These are phyloP conservation scores for Ernsta delagoae DNA, from an alignment of 2,888 invertebrate species.

Conservation along the genomic window DNA sequence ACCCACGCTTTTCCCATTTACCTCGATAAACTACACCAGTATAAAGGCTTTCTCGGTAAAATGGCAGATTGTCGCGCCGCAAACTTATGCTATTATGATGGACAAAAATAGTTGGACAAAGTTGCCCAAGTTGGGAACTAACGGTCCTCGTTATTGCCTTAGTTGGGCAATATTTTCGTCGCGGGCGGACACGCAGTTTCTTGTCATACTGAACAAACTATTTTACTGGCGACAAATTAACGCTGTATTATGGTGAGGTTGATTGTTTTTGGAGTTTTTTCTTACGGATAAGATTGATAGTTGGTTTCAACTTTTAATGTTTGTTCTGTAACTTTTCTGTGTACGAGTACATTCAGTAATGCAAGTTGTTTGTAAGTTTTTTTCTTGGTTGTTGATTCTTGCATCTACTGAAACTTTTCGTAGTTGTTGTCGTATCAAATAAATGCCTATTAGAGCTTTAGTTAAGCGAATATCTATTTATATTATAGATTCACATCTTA, in stretches of 20 bases:
- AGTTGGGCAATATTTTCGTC: constrained; percentile 80
- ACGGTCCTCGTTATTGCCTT: constrained; percentile 78
- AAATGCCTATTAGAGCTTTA: too few relatives aligned
- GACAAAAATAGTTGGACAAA: constrained; percentile 78
- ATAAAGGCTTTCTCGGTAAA: constrained; percentile 51
- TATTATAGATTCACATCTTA: too few relatives aligned
- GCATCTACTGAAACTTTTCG: not conserved
- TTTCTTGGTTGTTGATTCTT: not conserved
- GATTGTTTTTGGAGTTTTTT: constrained; percentile 22
- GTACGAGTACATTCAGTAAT: not conserved
- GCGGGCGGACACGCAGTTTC: constrained; percentile 62
- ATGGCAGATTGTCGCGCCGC: constrained; percentile 63
- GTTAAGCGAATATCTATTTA: too few relatives aligned
- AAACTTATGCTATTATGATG: constrained; percentile 80
- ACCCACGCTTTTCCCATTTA: constrained; percentile 13
- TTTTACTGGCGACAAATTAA: constrained; percentile 64
- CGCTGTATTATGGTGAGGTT: constrained; percentile 42
- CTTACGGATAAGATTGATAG: not conserved
- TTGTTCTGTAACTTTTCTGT: not conserved
- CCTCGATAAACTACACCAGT: constrained; percentile 48
- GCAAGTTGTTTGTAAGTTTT: not conserved
- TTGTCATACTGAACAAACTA: constrained; percentile 66
- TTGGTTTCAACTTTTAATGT: constrained; percentile 3
- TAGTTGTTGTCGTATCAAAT: too few relatives aligned
- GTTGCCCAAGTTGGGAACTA: constrained; percentile 70